Conservation (phyloP, 2,113 vertebrate genomes). For the Melanostigma gelatinosum region DNA sequence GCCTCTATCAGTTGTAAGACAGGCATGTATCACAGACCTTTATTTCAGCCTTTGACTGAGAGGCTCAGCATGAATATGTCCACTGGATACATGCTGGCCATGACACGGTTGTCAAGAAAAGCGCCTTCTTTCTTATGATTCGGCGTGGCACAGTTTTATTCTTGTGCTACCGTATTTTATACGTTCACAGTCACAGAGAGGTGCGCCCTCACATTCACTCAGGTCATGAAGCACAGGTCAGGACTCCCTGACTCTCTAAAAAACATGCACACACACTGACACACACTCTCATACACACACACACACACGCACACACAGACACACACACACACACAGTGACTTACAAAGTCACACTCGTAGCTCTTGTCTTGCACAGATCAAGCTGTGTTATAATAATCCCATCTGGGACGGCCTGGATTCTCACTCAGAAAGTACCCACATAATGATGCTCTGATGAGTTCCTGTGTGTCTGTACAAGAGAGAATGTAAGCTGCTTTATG, state of each 20-base stretch:
- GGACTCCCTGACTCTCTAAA: slow-evolving; percentile 23
- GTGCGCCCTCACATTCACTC: slow-evolving; percentile 39
- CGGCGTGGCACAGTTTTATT: slow-evolving; percentile 18
- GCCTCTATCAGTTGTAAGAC: slow-evolving; percentile 40
- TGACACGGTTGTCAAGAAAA: slow-evolving; percentile 31
- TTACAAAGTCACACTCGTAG: slow-evolving; percentile 34
- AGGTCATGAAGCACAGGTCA: slow-evolving; percentile 54
- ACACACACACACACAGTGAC: slow-evolving; percentile 9
- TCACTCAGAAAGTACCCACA: slow-evolving; percentile 60
- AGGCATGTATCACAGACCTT: slow-evolving; percentile 26
- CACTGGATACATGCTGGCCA: background rate
- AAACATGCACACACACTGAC: slow-evolving; percentile 34
- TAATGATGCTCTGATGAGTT: slow-evolving; percentile 71
- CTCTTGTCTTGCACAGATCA: slow-evolving; percentile 62
- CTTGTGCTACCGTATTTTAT: slow-evolving; percentile 30
- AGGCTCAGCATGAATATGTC: slow-evolving; percentile 15
- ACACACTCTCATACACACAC: slow-evolving; percentile 12
- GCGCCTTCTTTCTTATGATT: slow-evolving; percentile 21
- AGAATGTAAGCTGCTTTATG: slow-evolving; percentile 40
- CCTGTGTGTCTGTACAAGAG: slow-evolving; percentile 27
- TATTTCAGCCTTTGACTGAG: slow-evolving; percentile 31
- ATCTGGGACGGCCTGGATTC: slow-evolving; percentile 64
- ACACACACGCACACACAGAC: slow-evolving; percentile 1
- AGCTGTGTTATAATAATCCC: slow-evolving; percentile 72
- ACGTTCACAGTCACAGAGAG: slow-evolving; percentile 38